Conservation (phyloP, 2,888 invertebrate species). For the Lochmaea capreae region DNA sequence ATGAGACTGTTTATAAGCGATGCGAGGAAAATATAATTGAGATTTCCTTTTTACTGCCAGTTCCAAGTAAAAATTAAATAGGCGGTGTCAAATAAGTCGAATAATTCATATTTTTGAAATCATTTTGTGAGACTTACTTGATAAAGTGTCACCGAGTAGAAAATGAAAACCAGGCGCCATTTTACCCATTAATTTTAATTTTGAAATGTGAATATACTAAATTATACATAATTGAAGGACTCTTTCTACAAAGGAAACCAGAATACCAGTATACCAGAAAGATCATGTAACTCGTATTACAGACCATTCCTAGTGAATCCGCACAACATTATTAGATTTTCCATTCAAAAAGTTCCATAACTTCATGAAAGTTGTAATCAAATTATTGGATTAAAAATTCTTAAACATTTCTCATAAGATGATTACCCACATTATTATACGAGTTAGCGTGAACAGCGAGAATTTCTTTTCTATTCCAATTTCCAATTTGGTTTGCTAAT, state of each 20-base stretch:
- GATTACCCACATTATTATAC: too few relatives aligned
- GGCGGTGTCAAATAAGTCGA: slow-evolving; percentile 31
- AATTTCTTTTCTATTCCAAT: too few relatives aligned
- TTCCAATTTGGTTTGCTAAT: too few relatives aligned
- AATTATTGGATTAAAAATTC: too few relatives aligned
- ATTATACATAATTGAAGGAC: slow-evolving; percentile 13
- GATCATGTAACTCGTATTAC: not conserved
- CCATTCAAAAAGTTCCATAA: too few relatives aligned
- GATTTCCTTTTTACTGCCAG: slow-evolving; percentile 43
- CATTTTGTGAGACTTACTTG: slow-evolving; percentile 16
- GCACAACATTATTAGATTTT: too few relatives aligned
- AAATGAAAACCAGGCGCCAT: slow-evolving; percentile 23
- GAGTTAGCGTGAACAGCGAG: too few relatives aligned
- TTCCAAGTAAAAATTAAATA: slow-evolving; percentile 39
- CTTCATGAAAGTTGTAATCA: too few relatives aligned
- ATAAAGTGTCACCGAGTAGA: not conserved
- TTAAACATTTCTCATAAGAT: too few relatives aligned
- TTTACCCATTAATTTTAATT: slow-evolving; percentile 30
- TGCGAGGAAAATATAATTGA: slow-evolving; percentile 43
- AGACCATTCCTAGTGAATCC: too few relatives aligned
- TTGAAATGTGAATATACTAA: slow-evolving; percentile 2
- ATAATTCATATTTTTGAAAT: slow-evolving; percentile 35
- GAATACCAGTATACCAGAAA: not conserved
- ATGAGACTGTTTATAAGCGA: slow-evolving; percentile 42
- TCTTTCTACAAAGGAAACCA: not conserved